phyloP scores from a whole-genome alignment of 2,797 vertebrate genomes.

The Sylvilagus floridanus region DNA sequence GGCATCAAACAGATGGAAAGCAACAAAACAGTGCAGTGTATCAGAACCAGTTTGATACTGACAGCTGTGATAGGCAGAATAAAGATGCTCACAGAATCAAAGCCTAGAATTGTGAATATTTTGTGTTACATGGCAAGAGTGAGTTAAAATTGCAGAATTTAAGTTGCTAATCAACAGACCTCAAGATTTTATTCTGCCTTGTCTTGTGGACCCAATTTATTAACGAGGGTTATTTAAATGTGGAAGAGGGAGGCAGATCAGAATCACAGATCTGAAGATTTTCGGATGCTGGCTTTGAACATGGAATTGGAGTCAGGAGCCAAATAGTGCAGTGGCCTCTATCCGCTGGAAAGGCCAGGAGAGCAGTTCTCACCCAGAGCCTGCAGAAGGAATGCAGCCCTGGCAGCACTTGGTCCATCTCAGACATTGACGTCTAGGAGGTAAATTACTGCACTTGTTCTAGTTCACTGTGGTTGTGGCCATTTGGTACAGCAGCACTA shows the following conservation, averaged over 20 bases:
- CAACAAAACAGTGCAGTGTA: neutral
- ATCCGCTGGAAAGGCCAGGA: neutral
- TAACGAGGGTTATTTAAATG: neutral
- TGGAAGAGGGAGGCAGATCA: neutral
- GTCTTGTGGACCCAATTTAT: neutral
- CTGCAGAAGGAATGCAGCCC: too few relatives aligned
- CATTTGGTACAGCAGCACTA: neutral
- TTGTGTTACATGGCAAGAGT: neutral
- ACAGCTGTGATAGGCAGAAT: neutral
- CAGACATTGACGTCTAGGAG: neutral
- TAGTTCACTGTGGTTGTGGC: neutral
- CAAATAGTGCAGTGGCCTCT: neutral
- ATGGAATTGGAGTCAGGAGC: neutral
- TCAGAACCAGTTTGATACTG: neutral
- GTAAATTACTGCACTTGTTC: neutral
- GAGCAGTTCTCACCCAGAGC: neutral
- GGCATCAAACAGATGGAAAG: neutral
- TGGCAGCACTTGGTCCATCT: neutral
- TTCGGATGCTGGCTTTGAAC: neutral
- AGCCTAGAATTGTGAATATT: neutral
- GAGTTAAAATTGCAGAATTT: neutral
- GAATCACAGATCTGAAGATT: neutral
- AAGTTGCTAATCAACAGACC: neutral
- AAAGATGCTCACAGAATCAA: neutral
- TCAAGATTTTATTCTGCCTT: neutral